Base-by-base conservation (phyloP, 1,140 invertebrate genomes). In the Cydia pomonella region DNA sequence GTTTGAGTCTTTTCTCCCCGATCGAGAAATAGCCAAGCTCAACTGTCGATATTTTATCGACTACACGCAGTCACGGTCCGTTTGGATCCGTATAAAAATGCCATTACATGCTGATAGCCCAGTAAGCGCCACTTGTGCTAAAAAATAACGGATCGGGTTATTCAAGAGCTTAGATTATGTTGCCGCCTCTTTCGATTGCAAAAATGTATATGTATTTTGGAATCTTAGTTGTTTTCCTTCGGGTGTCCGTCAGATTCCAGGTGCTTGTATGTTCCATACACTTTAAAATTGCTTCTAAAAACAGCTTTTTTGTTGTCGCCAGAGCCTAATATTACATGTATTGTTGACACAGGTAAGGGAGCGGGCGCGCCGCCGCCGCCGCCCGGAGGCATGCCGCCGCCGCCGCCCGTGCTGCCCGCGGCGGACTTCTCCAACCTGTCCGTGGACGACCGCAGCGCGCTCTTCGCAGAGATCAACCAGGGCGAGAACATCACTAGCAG, bases 381-480 rank as follows among this genome's bases (percentile, higher is more conserved):
- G 25, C 96, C 96, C 74, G 93, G 93, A 12, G 93, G 93, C 63
- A 89, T 92, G 79, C 95, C 95, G 73, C 95, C 95, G 3, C 96
- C 96, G 25, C 95, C 95, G 16, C 95, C 95, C 27, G 94, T 95
- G 80, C 95, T 95, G 82, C 90, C 96, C 76, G 95, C 95, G 74
- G 88, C 93, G 44, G 94, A 92, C 82, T 93, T 94, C 79, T 80
- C 92, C 16, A 92, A 92, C 78, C 91, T 95, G 84, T 89, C 94
- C 93, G 93, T 78, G 38, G 95, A 96, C 81, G 97, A 97, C 76
- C 94, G 97, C 81, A 97, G 96, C 79, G 98, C 97, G 2, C 94
- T 99, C 41, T 99, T 99, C 93, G 97, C 97, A 6, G 95, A 98
- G 88, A 96, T 99, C 77, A 99, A 99, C 94, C 96, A 97, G 86